phyloP scores from a whole-genome alignment of 2,888 invertebrate genomes.

The Schizotus pectinicornis region DNA sequence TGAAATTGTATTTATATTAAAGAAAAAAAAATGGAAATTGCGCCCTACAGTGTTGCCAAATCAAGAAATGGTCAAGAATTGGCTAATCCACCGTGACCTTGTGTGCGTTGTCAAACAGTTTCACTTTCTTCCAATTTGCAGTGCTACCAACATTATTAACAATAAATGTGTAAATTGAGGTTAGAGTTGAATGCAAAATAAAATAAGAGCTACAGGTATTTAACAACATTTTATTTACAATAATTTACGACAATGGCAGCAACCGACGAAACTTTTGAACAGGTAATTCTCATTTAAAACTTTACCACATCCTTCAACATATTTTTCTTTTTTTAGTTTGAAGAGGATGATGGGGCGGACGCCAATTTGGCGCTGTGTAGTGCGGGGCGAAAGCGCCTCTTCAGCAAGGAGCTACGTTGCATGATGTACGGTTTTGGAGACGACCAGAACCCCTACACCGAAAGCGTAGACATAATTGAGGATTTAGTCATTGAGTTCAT shows the following conservation, averaged over 20 bases:
- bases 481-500: constrained; percentile 98
- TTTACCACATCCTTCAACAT: background rate
- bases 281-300: constrained; percentile 35
- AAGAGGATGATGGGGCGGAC: constrained; percentile 74
- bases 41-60: too few species aligned
- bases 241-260: constrained; percentile 38
- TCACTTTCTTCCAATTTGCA: too few species aligned
- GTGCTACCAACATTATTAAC: too few species aligned
- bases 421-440: constrained; percentile 99
- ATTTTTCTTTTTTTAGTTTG: constrained; percentile 56
- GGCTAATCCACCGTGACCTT: too few species aligned
- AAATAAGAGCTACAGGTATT: background rate
- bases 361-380: constrained; percentile 67
- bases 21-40: too few species aligned
- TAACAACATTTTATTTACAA: constrained; percentile 13
- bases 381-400: constrained; percentile 79
- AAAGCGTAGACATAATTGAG: constrained; percentile 96
- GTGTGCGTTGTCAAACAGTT: too few species aligned
- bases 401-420: constrained; percentile 90
- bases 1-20: background rate
- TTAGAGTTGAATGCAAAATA: too few species aligned
- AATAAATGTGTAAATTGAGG: too few species aligned
- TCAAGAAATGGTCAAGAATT: too few species aligned
- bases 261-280: constrained; percentile 48
- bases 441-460: constrained; percentile 98